These are phyloP conservation scores for Cossypha niveicapilla DNA, from an alignment of 2,797 vertebrate species.

Conservation along the genomic window DNA sequence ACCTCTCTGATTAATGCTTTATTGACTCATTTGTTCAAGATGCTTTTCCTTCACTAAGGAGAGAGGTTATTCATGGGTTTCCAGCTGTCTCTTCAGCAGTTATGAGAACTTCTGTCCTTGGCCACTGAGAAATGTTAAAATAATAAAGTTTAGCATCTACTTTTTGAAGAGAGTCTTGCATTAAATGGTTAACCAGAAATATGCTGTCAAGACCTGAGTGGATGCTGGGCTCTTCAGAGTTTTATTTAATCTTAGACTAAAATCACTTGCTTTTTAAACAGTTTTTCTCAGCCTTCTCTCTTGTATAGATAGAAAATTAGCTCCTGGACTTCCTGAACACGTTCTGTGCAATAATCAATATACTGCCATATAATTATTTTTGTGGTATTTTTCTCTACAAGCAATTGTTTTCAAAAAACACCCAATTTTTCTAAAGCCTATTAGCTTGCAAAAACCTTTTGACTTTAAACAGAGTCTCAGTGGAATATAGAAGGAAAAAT, in stretches of 20 bases:
- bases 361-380: neutral
- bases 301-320: neutral
- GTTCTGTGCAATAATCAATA: neutral
- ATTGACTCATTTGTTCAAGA: neutral
- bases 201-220: neutral
- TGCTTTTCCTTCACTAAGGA: neutral
- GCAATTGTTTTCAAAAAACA: neutral
- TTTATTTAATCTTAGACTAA: neutral
- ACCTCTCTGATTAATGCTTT: neutral
- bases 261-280: neutral
- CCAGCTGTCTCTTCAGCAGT: neutral
- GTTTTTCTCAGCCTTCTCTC: neutral
- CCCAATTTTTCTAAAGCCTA: neutral
- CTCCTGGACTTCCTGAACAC: neutral
- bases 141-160: neutral
- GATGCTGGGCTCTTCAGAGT: neutral
- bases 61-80: neutral
- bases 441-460: neutral
- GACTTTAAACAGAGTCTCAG: neutral
- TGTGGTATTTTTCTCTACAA: neutral
- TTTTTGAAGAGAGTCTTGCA: neutral
- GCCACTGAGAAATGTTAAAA: neutral
- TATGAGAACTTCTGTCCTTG: neutral
- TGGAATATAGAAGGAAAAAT: neutral
- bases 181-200: neutral